A percentile compares a stretch with the other conserved stretches of the same genome.
phyloP scores from a whole-genome alignment of 64 coral and sea anemone genomes.

The Anthopleura sola region DNA sequence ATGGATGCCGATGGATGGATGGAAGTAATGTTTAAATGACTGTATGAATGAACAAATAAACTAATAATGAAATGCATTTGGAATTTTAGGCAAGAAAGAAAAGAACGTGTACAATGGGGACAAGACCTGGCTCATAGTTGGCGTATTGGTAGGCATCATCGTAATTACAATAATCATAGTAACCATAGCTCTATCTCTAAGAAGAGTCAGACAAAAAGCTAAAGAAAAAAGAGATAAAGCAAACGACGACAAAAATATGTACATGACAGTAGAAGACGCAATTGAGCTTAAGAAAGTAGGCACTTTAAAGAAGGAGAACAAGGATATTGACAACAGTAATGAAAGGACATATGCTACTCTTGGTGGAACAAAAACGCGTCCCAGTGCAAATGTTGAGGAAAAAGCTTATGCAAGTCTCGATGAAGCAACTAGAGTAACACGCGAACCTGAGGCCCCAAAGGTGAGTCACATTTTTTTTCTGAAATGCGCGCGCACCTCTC shows the following conservation, averaged over 20 bases:
- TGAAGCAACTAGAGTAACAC: not conserved
- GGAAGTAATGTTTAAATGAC: too few relatives aligned
- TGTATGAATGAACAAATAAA: too few relatives aligned
- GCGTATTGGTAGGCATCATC: not conserved
- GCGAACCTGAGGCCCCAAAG: not conserved
- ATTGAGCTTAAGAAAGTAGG: not conserved
- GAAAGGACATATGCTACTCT: not conserved
- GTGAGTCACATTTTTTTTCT: not conserved
- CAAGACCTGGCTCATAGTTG: too few relatives aligned
- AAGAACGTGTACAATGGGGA: too few relatives aligned
- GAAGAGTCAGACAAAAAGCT: not conserved
- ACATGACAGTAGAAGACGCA: not conserved
- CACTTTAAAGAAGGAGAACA: not conserved
- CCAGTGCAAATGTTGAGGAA: not conserved
- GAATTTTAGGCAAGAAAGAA: too few relatives aligned
- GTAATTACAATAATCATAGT: not conserved
- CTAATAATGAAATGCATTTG: too few relatives aligned
- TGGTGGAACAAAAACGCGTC: not conserved
- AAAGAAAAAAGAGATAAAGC: not conserved
- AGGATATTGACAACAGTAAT: not conserved
- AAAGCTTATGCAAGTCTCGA: not conserved
- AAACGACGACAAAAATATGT: not conserved
- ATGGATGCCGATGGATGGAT: not conserved
- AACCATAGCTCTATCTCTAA: not conserved
- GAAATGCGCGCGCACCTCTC: too few relatives aligned